Conservation (phyloP, 2,888 invertebrate species). For the Spisula solida region DNA sequence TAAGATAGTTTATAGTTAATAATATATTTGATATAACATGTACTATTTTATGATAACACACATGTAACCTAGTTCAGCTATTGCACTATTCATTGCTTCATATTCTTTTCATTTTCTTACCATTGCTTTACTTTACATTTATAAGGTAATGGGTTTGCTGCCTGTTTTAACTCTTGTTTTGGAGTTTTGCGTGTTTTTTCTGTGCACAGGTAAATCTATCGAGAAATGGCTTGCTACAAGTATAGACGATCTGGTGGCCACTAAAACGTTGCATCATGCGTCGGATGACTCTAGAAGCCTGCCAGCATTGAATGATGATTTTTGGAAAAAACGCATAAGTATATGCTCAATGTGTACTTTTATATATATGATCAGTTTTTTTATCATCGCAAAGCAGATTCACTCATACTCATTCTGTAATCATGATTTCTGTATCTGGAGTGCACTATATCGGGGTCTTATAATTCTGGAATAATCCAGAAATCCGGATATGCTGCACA, state of each 20-base stretch:
- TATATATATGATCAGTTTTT: conserved; percentile 1
- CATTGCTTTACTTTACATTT: neutral
- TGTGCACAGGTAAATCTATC: conserved; percentile 52
- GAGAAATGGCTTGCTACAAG: conserved; percentile 51
- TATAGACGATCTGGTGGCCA: conserved; percentile 46
- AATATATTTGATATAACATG: too few relatives aligned
- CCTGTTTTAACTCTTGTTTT: conserved; percentile 19
- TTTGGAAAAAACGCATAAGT: conserved; percentile 66
- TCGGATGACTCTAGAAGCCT: conserved; percentile 52
- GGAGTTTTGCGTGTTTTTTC: conserved; percentile 31
- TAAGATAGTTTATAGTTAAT: too few relatives aligned
- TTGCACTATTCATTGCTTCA: too few relatives aligned
- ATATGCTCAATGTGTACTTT: conserved; percentile 29
- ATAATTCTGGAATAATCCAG: too few relatives aligned
- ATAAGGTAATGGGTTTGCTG: neutral
- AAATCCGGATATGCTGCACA: too few relatives aligned
- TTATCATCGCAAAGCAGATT: conserved; percentile 14
- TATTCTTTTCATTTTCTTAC: neutral
- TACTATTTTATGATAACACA: too few relatives aligned
- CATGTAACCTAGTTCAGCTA: too few relatives aligned
- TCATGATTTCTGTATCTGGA: too few relatives aligned
- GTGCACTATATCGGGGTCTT: too few relatives aligned
- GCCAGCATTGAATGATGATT: conserved; percentile 62
- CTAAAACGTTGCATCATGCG: conserved; percentile 37
- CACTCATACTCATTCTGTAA: neutral